These are phyloP conservation scores for Amiota minor DNA, from an alignment of 2,888 invertebrate genomes.

Conservation along the genomic window DNA sequence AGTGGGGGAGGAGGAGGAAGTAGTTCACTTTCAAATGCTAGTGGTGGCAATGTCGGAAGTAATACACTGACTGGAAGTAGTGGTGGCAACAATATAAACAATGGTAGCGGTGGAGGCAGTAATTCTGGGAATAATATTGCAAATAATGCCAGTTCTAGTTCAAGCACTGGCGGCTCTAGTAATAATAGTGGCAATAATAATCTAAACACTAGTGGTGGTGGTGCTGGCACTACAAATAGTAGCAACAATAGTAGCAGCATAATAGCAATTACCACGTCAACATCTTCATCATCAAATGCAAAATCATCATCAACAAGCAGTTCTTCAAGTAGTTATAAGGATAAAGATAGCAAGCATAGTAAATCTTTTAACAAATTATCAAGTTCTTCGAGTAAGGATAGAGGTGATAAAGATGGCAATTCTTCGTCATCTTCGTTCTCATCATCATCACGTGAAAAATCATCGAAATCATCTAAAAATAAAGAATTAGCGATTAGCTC, in stretches of 20 bases:
- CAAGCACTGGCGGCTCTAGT: slow-evolving; percentile 36
- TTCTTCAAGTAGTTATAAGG: slow-evolving; percentile 63
- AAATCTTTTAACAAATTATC: slow-evolving; percentile 70
- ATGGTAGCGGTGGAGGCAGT: slow-evolving; percentile 35
- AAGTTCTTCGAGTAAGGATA: slow-evolving; percentile 71
- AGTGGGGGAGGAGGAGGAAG: slow-evolving; percentile 35
- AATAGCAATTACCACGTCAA: slow-evolving; percentile 41
- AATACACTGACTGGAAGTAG: slow-evolving; percentile 39
- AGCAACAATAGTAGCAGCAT: slow-evolving; percentile 37
- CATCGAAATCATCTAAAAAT: slow-evolving; percentile 71
- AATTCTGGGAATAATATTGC: slow-evolving; percentile 36
- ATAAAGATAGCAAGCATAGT: slow-evolving; percentile 72
- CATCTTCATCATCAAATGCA: slow-evolving; percentile 5
- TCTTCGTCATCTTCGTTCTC: slow-evolving; percentile 68
- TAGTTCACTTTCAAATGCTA: slow-evolving; percentile 29
- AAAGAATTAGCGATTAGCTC: slow-evolving; percentile 56
- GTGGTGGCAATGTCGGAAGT: slow-evolving; percentile 22
- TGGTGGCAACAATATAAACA: slow-evolving; percentile 35
- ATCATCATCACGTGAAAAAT: slow-evolving; percentile 70
- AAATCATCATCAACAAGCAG: slow-evolving; percentile 44
- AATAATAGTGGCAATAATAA: slow-evolving; percentile 24
- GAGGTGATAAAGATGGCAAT: slow-evolving; percentile 62
- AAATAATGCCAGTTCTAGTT: slow-evolving; percentile 38
- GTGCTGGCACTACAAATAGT: slow-evolving; percentile 36
- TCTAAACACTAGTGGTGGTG: slow-evolving; percentile 44